phyloP scores from a whole-genome alignment of 2,113 vertebrate species.

The Chaetorhynchus papuensis region DNA sequence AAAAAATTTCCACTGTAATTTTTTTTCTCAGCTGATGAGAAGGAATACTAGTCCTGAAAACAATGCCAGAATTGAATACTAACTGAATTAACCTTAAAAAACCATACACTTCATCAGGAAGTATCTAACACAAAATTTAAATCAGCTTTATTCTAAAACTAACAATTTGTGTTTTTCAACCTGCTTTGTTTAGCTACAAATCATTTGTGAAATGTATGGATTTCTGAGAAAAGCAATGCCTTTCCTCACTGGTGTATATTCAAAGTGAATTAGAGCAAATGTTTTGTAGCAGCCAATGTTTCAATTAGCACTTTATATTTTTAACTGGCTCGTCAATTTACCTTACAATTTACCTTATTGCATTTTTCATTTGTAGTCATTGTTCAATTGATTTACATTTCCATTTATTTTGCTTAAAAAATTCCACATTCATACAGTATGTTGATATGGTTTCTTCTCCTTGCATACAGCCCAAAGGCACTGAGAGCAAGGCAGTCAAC shows the following conservation, averaged over 20 bases:
- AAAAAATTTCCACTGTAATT: background rate
- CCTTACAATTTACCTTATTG: background rate
- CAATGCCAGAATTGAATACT: background rate
- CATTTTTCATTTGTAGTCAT: background rate
- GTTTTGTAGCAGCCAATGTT: background rate
- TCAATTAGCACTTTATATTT: background rate
- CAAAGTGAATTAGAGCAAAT: background rate
- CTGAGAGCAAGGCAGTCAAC: background rate
- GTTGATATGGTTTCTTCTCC: background rate
- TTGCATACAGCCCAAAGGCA: background rate
- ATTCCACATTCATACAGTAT: fast-evolving
- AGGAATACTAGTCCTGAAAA: background rate
- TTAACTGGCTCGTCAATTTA: constrained; percentile 15
- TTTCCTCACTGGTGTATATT: background rate
- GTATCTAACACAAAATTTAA: background rate
- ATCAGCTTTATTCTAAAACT: background rate
- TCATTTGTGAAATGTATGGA: background rate
- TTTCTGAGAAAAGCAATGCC: background rate
- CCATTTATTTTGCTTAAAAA: background rate
- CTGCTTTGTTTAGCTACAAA: background rate
- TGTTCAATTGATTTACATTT: background rate
- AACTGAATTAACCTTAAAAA: background rate
- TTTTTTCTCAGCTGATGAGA: background rate
- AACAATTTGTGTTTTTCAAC: background rate
- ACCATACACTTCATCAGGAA: background rate